phyloP scores from a whole-genome alignment of 2,888 invertebrate genomes.

The Noctua janthe region DNA sequence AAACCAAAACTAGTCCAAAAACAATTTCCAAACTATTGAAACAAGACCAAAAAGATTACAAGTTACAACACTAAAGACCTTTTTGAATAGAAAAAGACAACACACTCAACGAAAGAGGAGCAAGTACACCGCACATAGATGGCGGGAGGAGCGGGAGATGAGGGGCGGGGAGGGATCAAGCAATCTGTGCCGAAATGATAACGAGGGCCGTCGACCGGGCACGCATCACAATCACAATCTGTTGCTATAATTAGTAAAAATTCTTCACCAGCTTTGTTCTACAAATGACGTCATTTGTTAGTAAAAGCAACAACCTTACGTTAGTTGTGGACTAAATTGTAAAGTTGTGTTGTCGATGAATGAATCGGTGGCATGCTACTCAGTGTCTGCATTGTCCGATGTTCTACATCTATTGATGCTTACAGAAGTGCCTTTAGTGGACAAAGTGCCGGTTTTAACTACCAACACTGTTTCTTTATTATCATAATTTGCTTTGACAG shows the following conservation, averaged over 20 bases:
- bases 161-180: conserved; percentile 78
- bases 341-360: conserved; percentile 27
- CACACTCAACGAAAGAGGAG: conserved; percentile 31
- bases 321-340: conserved; percentile 44
- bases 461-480: conserved; percentile 8
- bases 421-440: conserved; percentile 19
- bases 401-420: conserved; percentile 37
- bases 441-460: conserved; percentile 14
- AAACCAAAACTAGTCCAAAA: background rate
- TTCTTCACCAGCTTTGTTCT: conserved; percentile 60
- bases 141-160: conserved; percentile 64
- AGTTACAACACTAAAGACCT: conserved; percentile 10
- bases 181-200: conserved; percentile 90
- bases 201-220: conserved; percentile 84
- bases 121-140: conserved; percentile 59
- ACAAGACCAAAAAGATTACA: conserved; percentile 4
- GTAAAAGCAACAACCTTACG: conserved; percentile 57
- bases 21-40: background rate
- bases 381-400: conserved; percentile 27
- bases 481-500: conserved; percentile 13
- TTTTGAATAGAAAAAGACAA: conserved; percentile 39
- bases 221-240: conserved; percentile 66
- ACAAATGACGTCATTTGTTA: conserved; percentile 59
- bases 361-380: conserved; percentile 12
- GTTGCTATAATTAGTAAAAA: conserved; percentile 73